These are phyloP conservation scores for Cephus pulcher DNA, from an alignment of 2,888 invertebrate genomes.

Conservation along the genomic window DNA sequence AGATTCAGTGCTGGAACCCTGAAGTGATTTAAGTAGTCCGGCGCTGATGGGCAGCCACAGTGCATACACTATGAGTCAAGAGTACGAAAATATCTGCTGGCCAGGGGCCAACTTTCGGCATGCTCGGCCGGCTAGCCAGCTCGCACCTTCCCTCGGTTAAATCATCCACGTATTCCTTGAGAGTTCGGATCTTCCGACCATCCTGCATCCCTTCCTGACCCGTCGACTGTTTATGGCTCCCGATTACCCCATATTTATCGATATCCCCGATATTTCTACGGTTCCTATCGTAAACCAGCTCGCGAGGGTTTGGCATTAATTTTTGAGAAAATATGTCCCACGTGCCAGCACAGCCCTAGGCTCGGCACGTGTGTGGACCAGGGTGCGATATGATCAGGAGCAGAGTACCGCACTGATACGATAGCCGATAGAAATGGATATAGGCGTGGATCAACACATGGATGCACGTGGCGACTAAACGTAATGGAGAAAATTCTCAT, in stretches of 20 bases:
- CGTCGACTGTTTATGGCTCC: constrained; percentile 50
- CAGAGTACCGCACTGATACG: not conserved
- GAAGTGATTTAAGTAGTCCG: constrained; percentile 56
- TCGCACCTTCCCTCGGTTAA: not conserved
- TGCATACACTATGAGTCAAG: constrained; percentile 44
- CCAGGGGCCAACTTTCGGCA: constrained; percentile 48
- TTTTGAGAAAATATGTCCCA: not conserved
- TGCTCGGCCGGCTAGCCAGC: not conserved
- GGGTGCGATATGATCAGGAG: not conserved
- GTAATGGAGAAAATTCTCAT: not conserved
- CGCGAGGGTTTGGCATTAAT: not conserved
- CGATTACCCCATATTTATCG: constrained; percentile 51
- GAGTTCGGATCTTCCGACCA: not conserved
- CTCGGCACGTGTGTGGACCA: not conserved
- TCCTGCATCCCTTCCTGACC: constrained; percentile 13
- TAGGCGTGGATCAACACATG: not conserved
- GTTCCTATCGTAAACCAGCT: constrained; percentile 3
- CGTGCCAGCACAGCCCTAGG: not conserved
- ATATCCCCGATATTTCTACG: constrained; percentile 42
- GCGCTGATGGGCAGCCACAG: constrained; percentile 39
- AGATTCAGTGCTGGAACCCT: constrained; percentile 44
- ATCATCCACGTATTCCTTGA: not conserved
- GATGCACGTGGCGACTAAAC: not conserved
- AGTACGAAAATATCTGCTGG: constrained; percentile 55
- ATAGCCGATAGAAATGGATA: not conserved